Conservation (phyloP, 2,113 vertebrate species). For the Canis aureus region DNA sequence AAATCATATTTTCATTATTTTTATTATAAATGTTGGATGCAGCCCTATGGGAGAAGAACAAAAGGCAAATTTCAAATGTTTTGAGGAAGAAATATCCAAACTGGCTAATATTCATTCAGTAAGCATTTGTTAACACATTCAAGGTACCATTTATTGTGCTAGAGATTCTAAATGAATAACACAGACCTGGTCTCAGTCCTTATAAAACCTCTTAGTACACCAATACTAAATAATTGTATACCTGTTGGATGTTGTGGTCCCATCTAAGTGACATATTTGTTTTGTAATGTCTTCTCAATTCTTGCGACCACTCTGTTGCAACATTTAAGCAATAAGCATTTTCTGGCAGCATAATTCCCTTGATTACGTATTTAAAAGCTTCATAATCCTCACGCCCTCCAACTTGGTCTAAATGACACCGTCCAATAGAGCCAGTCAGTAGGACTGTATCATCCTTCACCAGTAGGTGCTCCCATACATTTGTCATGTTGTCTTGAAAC, state of each 20-base stretch:
- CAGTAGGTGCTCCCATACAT: slow-evolving; percentile 19
- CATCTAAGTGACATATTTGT: not conserved
- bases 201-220: not conserved
- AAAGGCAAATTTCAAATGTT: slow-evolving; percentile 32
- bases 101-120: not conserved
- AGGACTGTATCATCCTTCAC: not conserved
- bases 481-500: not conserved
- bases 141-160: not conserved
- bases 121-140: not conserved
- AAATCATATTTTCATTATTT: not conserved
- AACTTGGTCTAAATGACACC: not conserved
- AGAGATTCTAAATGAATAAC: not conserved
- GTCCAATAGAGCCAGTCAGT: not conserved
- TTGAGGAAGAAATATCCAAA: not conserved
- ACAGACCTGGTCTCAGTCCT: not conserved
- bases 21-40: slow-evolving; percentile 8
- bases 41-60: not conserved
- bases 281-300: not conserved
- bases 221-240: not conserved
- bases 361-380: not conserved
- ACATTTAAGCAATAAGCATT: not conserved
- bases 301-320: not conserved
- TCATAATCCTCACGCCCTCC: not conserved
- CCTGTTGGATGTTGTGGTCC: not conserved
- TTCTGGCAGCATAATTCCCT: not conserved